Evolutionary conservation across 2,888 invertebrate genomes (phyloP).

Genomic region (Temnothorax rugatulus): DNA sequence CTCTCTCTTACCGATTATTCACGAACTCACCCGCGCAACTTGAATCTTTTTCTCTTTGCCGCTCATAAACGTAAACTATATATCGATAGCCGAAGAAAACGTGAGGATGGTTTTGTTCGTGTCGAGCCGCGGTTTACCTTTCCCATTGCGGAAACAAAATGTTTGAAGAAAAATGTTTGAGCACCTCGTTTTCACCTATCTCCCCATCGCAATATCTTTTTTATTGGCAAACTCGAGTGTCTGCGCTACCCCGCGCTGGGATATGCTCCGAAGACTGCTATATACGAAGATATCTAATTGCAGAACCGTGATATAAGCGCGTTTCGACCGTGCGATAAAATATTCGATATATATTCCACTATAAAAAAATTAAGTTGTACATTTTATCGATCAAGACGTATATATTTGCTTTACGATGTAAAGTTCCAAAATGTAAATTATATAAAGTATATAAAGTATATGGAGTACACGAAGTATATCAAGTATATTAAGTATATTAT

Average conservation of each 20-base stretch:
- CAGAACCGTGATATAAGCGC: neutral
- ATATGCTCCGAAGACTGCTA: neutral
- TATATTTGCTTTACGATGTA: neutral
- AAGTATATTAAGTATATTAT: too few relatives aligned
- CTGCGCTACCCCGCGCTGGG: neutral
- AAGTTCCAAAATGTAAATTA: neutral
- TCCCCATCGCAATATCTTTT: neutral
- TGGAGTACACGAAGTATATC: too few relatives aligned
- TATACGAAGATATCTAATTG: neutral
- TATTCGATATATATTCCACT: neutral
- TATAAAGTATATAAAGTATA: too few relatives aligned
- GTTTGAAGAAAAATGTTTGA: neutral
- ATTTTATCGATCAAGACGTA: neutral
- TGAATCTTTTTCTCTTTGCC: neutral
- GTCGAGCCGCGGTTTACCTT: neutral
- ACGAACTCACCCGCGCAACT: neutral
- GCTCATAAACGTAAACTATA: neutral
- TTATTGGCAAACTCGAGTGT: neutral
- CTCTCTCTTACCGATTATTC: neutral
- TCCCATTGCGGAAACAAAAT: neutral
- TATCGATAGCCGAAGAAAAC: neutral
- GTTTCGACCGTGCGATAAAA: neutral
- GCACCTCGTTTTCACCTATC: neutral
- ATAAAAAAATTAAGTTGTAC: neutral
- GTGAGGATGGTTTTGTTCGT: neutral